Evolutionary conservation across 2,113 vertebrate genomes (phyloP), one percentile per base, ranked within the genome.

Genomic region (Phyllostomus hastatus): DNA sequence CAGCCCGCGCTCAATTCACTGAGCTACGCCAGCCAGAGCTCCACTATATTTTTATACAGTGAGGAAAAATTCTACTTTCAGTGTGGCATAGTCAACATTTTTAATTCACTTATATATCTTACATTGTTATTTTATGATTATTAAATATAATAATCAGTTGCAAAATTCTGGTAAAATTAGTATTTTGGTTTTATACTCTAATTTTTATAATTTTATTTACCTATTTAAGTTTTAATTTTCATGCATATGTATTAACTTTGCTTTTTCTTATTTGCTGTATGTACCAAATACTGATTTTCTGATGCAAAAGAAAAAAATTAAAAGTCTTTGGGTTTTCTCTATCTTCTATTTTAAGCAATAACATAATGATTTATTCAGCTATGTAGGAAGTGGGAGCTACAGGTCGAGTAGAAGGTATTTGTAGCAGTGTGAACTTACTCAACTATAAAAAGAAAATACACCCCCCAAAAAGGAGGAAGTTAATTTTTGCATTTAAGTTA

Each of bases 101-200:
- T 75, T 52, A 85, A 82, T 54, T 38, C 16, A 66, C 46, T 19
- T 50, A 66, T 84, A 72, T 88, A 54, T 72, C 16, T 90, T 86
- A 43, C 2, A 59, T 57, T 67, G 10, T 20, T 75, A 67, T 94
- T 94, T 66, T 85, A 48, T 73, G 10, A 89, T 59, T 81, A 12
- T 59, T 79, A 96, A 64, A 31, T 43, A 52, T 28, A 70, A 83
- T 80, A 57, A 91, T 66, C 35, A 73, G 3, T 54, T 59, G 10
- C 1, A 85, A 75, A 92, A 50, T 73, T 72, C 10, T 86, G 35
- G 52, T 78, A 46, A 82, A 54, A 26, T 66, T 64, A 19, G 4
- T 69, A 26, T 84, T 95, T 95, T 66, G 14, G 8, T 50, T 96
- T 95, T 88, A 87, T 70, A 73, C 80, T 76, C 69, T 91, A 52